Evolutionary conservation across 2,113 vertebrate genomes (phyloP).

Genomic region (Neolamprologus ventralis): DNA sequence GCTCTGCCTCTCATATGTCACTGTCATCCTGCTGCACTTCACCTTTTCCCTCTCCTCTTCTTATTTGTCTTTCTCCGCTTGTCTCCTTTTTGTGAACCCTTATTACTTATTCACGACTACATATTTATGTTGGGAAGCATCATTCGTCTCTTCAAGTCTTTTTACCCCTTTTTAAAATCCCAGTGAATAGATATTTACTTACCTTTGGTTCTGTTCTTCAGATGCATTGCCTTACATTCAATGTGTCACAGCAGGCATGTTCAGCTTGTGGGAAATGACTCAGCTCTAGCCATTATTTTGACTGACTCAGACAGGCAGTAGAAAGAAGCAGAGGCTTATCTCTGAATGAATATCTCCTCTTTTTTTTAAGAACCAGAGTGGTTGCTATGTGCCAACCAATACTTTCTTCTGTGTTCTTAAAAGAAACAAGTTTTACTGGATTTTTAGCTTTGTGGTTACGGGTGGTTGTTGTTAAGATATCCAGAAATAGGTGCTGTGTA

Average conservation of each 20-base stretch:
- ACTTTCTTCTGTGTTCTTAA: background rate
- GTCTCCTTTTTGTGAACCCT: background rate
- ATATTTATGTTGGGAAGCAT: background rate
- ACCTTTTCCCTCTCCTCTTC: background rate
- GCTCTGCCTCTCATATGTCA: conserved; percentile 42
- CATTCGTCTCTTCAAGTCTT: background rate
- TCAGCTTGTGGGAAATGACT: background rate
- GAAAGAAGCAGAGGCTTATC: background rate
- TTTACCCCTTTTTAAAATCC: background rate
- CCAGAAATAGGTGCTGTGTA: background rate
- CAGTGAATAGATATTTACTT: background rate
- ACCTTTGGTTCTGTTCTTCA: background rate
- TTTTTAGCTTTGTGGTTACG: background rate
- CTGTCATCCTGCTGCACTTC: conserved; percentile 21
- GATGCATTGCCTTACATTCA: background rate
- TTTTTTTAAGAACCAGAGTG: background rate
- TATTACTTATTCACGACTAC: background rate
- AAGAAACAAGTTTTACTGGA: background rate
- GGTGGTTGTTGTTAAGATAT: background rate
- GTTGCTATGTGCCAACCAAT: background rate
- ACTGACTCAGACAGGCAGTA: background rate
- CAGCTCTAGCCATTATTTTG: background rate
- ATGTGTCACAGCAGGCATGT: background rate
- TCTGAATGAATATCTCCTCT: background rate
- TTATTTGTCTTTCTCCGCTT: background rate